Percentiles rank a stretch among this genome's conserved stretches.
These are phyloP conservation scores for Blera fallax DNA, from an alignment of 2,888 invertebrate genomes.

Conservation along the genomic window DNA sequence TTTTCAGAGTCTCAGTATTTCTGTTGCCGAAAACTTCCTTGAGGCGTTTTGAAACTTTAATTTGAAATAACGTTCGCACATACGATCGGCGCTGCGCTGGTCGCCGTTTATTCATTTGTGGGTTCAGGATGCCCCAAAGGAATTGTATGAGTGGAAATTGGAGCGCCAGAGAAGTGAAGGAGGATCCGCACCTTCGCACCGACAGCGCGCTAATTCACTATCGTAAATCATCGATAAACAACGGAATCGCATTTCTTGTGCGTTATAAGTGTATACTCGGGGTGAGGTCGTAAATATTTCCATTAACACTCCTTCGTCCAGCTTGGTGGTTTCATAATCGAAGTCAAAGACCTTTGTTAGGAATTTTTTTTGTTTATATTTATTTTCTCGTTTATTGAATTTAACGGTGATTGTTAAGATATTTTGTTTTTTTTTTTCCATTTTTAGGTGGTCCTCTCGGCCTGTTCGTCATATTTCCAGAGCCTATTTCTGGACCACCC, in stretches of 20 bases:
- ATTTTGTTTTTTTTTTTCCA: conserved; percentile 23
- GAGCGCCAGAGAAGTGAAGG: conserved; percentile 12
- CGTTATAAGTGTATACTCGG: neutral
- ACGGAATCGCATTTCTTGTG: conserved; percentile 13
- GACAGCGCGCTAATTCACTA: conserved; percentile 38
- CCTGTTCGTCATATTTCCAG: conserved; percentile 97
- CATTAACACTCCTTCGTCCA: conserved; percentile 13
- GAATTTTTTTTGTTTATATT: neutral
- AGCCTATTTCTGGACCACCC: conserved; percentile 96
- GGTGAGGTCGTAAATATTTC: conserved; percentile 1
- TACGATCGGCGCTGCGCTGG: conserved; percentile 38
- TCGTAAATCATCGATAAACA: conserved; percentile 49
- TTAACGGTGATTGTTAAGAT: neutral
- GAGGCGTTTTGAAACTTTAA: conserved; percentile 66
- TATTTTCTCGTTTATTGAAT: neutral
- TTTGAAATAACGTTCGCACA: conserved; percentile 64
- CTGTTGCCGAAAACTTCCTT: conserved; percentile 35
- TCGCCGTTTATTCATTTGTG: conserved; percentile 13
- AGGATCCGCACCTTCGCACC: conserved; percentile 49
- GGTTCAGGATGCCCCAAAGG: conserved; percentile 40
- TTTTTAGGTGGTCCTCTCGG: conserved; percentile 94
- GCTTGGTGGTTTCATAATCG: neutral
- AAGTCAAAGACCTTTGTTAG: neutral
- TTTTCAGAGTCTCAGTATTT: neutral
- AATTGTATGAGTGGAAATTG: conserved; percentile 27